Evolutionary conservation across 2,113 vertebrate genomes (phyloP).

Genomic region (Salminus brasiliensis): DNA sequence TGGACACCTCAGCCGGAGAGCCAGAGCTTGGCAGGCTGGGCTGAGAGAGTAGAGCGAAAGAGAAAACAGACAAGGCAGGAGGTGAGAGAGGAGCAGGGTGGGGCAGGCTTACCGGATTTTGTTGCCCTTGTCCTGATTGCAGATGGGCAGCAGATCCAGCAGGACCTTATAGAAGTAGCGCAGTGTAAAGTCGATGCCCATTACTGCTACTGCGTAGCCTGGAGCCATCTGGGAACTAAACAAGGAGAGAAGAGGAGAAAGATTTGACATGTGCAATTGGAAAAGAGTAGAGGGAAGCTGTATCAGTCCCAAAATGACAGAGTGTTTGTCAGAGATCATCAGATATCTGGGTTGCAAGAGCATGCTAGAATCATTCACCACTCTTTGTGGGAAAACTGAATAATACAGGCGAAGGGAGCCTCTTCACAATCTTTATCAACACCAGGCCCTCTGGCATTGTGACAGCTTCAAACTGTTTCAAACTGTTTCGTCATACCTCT

Average conservation of each 20-base stretch:
- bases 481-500: conserved; percentile 21
- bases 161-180: conserved; percentile 98
- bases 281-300: not conserved
- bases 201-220: conserved; percentile 92
- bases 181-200: conserved; percentile 98
- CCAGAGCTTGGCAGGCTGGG: conserved; percentile 20
- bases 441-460: conserved; percentile 21
- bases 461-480: conserved; percentile 31
- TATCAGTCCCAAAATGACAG: not conserved
- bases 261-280: conserved; percentile 2
- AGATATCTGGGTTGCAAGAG: not conserved
- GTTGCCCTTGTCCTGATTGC: conserved; percentile 95
- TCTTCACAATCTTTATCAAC: conserved; percentile 17
- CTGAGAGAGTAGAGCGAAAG: not conserved
- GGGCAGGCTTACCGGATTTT: conserved; percentile 86
- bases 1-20: conserved; percentile 15
- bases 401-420: not conserved
- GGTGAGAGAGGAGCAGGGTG: not conserved
- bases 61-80: not conserved
- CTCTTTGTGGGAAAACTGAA: not conserved
- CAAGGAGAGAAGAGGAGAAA: not conserved
- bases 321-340: conserved; percentile 53
- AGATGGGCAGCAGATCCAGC: conserved; percentile 92
- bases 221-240: conserved; percentile 83
- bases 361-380: not conserved